Conservation (phyloP, 1,140 invertebrate species). For the Pseudoatta argentina region DNA sequence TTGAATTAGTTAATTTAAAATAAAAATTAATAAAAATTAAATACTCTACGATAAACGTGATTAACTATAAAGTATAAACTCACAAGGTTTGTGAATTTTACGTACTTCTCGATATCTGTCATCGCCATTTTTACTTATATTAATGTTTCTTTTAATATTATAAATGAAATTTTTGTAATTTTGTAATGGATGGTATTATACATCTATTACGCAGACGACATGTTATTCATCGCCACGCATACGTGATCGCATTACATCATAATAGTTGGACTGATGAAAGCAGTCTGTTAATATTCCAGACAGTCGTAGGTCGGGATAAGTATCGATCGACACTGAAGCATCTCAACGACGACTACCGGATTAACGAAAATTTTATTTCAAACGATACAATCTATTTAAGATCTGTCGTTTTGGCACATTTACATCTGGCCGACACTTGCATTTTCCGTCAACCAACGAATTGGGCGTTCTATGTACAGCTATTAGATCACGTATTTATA, state of each 20-base stretch:
- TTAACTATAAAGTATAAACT: background rate
- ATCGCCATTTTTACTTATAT: background rate
- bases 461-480: background rate
- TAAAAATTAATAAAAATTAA: background rate
- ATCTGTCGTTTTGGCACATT: slow-evolving; percentile 46
- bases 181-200: background rate
- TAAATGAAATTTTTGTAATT: background rate
- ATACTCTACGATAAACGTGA: background rate
- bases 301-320: slow-evolving; percentile 27
- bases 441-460: slow-evolving; percentile 6
- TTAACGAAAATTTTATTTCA: slow-evolving; percentile 12
- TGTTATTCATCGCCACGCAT: background rate
- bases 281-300: slow-evolving; percentile 38
- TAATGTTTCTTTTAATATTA: background rate
- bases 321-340: slow-evolving; percentile 14
- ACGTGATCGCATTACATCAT: slow-evolving; percentile 5
- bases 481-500: background rate
- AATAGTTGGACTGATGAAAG: slow-evolving; percentile 17
- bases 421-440: slow-evolving; percentile 14
- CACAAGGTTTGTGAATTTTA: background rate
- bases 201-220: background rate
- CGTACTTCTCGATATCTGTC: background rate
- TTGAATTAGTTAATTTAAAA: background rate
- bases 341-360: background rate
- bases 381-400: slow-evolving; percentile 41